A percentile compares a stretch with the other conserved stretches of the same genome.
Evolutionary conservation across 2,113 vertebrate species (phyloP).

Genomic region (Gobio gobio): DNA sequence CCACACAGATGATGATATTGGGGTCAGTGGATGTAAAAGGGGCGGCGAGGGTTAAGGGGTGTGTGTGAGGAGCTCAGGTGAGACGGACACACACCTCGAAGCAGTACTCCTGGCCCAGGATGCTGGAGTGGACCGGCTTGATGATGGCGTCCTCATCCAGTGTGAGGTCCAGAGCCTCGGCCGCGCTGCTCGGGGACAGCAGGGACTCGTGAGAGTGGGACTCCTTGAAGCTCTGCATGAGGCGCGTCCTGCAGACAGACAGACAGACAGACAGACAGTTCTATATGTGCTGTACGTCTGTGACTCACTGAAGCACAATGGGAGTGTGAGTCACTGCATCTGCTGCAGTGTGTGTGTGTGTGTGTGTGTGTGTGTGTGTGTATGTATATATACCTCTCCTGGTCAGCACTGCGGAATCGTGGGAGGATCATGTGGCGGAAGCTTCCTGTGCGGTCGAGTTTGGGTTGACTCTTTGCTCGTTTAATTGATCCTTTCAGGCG

Average conservation of each 20-base stretch:
- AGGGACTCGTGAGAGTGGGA: conserved; percentile 95
- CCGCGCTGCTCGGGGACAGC: conserved; percentile 92
- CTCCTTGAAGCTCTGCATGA: conserved; percentile 97
- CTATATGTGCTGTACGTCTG: conserved; percentile 11
- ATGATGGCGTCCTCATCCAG: conserved; percentile 94
- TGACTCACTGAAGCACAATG: conserved; percentile 5
- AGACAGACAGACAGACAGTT: background rate
- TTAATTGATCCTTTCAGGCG: conserved; percentile 94
- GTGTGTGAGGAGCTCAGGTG: background rate
- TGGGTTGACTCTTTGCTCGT: conserved; percentile 92
- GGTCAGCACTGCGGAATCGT: conserved; percentile 90
- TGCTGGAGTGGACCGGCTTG: conserved; percentile 95
- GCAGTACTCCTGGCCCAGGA: conserved; percentile 96
- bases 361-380: background rate
- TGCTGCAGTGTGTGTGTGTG: conserved; percentile 6
- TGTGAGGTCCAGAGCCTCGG: conserved; percentile 92
- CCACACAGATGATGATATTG: no score
- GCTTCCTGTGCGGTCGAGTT: conserved; percentile 94
- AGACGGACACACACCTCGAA: conserved; percentile 82
- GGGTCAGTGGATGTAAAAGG: background rate
- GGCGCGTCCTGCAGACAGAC: conserved; percentile 81
- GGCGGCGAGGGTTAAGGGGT: background rate
- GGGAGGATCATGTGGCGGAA: conserved; percentile 93
- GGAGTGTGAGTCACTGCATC: conserved; percentile 31
- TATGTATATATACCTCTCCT: conserved; percentile 86